Percentiles rank a stretch among this genome's conserved stretches.
phyloP scores from a whole-genome alignment of 2,888 invertebrate species.

The Molorchus minor region DNA sequence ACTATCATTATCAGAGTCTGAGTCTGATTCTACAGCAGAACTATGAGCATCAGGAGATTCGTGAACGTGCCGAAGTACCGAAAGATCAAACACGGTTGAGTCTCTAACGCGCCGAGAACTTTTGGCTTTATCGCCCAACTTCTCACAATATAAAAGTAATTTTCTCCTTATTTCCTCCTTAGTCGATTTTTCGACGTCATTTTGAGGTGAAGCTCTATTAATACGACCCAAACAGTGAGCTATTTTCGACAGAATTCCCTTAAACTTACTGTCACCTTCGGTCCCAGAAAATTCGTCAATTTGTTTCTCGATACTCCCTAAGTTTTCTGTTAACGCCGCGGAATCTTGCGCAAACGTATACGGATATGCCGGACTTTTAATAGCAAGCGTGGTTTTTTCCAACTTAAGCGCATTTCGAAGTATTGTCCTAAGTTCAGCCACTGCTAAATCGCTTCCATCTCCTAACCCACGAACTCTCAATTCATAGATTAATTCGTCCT shows the following conservation, averaged over 20 bases:
- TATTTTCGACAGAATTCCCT: background rate
- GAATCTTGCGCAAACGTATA: background rate
- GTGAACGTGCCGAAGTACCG: conserved; percentile 3
- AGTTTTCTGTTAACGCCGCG: background rate
- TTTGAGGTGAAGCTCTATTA: background rate
- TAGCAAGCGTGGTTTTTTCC: background rate
- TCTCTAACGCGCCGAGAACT: background rate
- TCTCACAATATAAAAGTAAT: background rate
- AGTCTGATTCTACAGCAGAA: background rate
- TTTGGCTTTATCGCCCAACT: background rate
- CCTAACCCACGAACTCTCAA: background rate
- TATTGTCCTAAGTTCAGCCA: background rate
- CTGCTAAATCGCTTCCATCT: background rate
- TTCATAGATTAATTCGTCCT: background rate
- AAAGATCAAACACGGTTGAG: conserved; percentile 9
- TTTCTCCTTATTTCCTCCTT: background rate
- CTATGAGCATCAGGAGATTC: conserved; percentile 10
- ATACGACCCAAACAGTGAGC: background rate
- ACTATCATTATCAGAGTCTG: background rate
- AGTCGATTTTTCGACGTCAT: background rate
- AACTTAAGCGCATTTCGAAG: background rate
- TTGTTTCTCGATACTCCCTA: background rate
- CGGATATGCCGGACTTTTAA: background rate
- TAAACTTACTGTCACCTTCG: background rate
- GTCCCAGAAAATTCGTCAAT: background rate